Percentiles rank a stretch among this genome's conserved stretches.
These are phyloP conservation scores for Orussus abietinus DNA, from an alignment of 1,140 invertebrate genomes.

Conservation along the genomic window DNA sequence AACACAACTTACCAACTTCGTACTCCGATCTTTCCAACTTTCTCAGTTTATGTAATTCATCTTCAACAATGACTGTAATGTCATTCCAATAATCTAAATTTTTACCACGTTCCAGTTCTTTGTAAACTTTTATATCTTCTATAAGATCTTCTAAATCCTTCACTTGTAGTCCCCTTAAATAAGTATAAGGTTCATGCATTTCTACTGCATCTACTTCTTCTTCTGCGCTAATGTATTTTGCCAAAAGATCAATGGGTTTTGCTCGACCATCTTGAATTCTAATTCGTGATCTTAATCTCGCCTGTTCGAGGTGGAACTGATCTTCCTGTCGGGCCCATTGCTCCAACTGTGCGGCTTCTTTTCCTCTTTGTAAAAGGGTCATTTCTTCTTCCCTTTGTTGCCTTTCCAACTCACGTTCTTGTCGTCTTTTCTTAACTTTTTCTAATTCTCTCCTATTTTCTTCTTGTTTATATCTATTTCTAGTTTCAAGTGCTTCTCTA, in stretches of 20 bases:
- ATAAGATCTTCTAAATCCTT: slow-evolving; percentile 96
- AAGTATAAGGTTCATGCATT: slow-evolving; percentile 97
- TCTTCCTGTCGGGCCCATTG: slow-evolving; percentile 95
- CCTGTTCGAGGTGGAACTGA: slow-evolving; percentile 87
- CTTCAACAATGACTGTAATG: slow-evolving; percentile 92
- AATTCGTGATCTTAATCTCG: slow-evolving; percentile 84
- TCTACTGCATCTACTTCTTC: slow-evolving; percentile 90
- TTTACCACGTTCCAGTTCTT: slow-evolving; percentile 78
- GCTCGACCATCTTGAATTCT: slow-evolving; percentile 94
- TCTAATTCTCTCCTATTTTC: slow-evolving; percentile 87
- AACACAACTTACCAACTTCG: slow-evolving; percentile 49
- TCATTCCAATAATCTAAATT: slow-evolving; percentile 97
- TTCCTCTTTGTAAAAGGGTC: slow-evolving; percentile 80
- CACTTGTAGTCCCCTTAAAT: slow-evolving; percentile 86
- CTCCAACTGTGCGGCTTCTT: slow-evolving; percentile 91
- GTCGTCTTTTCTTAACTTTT: slow-evolving; percentile 86
- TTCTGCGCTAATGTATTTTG: slow-evolving; percentile 93
- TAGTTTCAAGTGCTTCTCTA: slow-evolving; percentile 78
- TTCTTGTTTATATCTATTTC: slow-evolving; percentile 82
- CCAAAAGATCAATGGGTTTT: slow-evolving; percentile 96
- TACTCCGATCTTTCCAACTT: slow-evolving; percentile 68
- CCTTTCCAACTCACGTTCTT: slow-evolving; percentile 86
- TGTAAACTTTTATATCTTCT: slow-evolving; percentile 94
- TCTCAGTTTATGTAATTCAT: slow-evolving; percentile 86
- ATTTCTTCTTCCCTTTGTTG: slow-evolving; percentile 89